Evolutionary conservation across 2,797 vertebrate genomes (phyloP).

Genomic region (Trematomus bernacchii): DNA sequence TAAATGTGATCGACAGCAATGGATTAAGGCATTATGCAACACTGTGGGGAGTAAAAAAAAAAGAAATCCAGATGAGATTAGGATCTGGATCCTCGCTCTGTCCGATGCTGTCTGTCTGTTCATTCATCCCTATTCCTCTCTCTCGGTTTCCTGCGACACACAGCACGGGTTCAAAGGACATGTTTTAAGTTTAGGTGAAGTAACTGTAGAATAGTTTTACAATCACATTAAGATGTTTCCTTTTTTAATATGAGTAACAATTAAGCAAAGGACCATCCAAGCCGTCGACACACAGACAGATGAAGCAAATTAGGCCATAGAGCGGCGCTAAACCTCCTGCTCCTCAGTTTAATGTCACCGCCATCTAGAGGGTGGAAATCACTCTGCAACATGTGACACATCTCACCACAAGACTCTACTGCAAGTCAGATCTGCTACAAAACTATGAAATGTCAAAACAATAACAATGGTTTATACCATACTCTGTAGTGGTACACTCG

Average conservation of each 20-base stretch:
- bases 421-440: background rate
- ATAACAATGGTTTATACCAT: background rate
- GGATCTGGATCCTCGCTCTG: constrained; percentile 66
- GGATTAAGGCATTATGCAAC: constrained; percentile 84
- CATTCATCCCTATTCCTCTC: constrained; percentile 49
- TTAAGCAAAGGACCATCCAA: constrained; percentile 33
- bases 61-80: constrained; percentile 84
- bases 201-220: background rate
- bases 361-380: constrained; percentile 67
- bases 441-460: background rate
- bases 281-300: constrained; percentile 20
- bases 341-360: constrained; percentile 36
- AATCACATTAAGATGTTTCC: constrained; percentile 11
- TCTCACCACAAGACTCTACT: background rate
- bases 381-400: constrained; percentile 15
- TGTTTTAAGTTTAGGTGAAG: constrained; percentile 11
- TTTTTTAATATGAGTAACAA: constrained; percentile 12
- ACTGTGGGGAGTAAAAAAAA: constrained; percentile 70
- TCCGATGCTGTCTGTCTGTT: constrained; percentile 46
- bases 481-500: background rate
- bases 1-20: constrained; percentile 75
- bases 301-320: constrained; percentile 42
- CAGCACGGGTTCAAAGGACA: constrained; percentile 18
- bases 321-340: background rate
- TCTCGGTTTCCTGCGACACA: constrained; percentile 41